Base-by-base conservation (phyloP, 2,888 invertebrate genomes). In the Steinernema carpocapsae region DNA sequence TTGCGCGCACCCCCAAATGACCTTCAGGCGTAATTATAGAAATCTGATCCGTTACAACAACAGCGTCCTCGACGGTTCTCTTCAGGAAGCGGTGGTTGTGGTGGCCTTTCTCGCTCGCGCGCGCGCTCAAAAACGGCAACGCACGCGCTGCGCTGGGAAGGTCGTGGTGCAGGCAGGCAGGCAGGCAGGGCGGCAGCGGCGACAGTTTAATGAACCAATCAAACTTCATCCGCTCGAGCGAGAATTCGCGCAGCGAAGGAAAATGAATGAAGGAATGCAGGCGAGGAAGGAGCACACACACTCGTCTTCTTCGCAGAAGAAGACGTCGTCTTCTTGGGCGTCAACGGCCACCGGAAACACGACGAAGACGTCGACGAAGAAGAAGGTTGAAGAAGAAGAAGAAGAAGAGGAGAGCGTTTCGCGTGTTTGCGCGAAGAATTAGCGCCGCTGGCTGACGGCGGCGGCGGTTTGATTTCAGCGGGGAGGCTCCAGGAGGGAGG, bases 1-100 rank as follows among this genome's bases (percentile, higher is more conserved):
- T 4, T 4, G 48, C n/a, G 48, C 48, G 48, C 7, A 3, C 4
- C 10, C 10, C 3, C 37, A 1, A 6, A 32, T 64, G 64, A 64
- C 64, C 64, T 64, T 64, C 64, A 64, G 32, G 64, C 64, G 64
- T 29, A 64, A 64, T 64, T 64, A 64, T 64, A 29, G 64, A 64
- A 64, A 64, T 64, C 64, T 32, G 64, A 64, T 64, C 64, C 64
- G 64, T 64, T 64, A 64, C 64, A 64, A 64, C 64, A 64, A 64
- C 64, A 64, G 32, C 32, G 56, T 26, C 10, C 2, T 43, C 48
- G 32, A 29, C 64, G 64, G 64, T 32, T 32, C 64, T 64, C 64
- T 17, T 56, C 64, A 32, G 3, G 4, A 10, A 3, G 10, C 3
- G 37, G 37, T 37, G 37, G 37, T 37, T 37, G 37, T 10, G 64